phyloP scores from a whole-genome alignment of 2,113 vertebrate species.

The Candoia aspera region DNA sequence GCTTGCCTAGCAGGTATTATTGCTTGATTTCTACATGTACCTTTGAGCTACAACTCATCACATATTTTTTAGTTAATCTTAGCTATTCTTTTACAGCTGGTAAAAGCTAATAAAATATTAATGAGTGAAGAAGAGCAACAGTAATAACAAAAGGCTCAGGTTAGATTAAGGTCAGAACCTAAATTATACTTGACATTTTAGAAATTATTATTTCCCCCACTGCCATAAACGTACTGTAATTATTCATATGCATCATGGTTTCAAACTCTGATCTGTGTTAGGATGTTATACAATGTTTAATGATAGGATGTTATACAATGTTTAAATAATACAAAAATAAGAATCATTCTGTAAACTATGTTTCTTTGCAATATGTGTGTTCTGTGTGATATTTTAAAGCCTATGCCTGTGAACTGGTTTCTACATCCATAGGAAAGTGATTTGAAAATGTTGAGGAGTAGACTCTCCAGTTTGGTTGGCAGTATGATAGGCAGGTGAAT shows the following conservation, averaged over 20 bases:
- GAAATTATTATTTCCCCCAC: neutral
- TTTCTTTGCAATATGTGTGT: neutral
- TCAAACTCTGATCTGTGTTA: neutral
- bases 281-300: neutral
- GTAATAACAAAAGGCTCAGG: constrained; percentile 5
- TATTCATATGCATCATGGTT: neutral
- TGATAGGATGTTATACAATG: neutral
- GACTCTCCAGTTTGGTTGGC: neutral
- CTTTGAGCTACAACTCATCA: neutral
- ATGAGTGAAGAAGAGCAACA: constrained; percentile 1
- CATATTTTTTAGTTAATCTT: neutral
- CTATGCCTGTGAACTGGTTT: neutral
- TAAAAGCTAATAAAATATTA: constrained; percentile 30
- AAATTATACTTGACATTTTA: constrained; percentile 10
- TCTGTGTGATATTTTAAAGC: neutral
- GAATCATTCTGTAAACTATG: neutral
- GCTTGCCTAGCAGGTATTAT: neutral
- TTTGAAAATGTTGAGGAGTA: neutral
- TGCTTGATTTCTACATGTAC: neutral
- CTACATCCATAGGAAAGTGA: neutral
- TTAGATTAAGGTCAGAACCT: constrained; percentile 18
- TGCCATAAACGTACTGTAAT: neutral
- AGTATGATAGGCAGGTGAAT: neutral
- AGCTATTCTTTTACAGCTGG: neutral
- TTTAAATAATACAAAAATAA: neutral